phyloP scores from a whole-genome alignment of 2,113 vertebrate genomes.

The Labrus mixtus region DNA sequence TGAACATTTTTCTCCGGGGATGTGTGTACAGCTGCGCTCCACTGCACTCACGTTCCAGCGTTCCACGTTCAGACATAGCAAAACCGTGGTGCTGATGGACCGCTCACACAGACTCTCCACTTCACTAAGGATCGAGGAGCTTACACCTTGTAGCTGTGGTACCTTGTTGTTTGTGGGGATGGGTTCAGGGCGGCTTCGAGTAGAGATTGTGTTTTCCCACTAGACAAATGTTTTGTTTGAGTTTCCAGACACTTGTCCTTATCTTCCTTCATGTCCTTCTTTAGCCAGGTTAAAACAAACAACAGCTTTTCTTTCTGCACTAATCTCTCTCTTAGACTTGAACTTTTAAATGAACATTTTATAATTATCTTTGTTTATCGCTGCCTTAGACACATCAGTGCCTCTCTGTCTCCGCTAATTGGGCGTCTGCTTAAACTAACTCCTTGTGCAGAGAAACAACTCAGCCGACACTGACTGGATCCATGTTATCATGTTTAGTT shows the following conservation, averaged over 20 bases:
- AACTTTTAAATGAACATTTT: conserved; percentile 28
- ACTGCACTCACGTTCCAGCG: no score
- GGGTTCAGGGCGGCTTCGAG: no score
- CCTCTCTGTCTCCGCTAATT: conserved; percentile 54
- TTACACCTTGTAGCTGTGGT: no score
- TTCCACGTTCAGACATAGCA: no score
- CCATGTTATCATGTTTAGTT: conserved; percentile 56
- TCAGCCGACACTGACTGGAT: conserved; percentile 45
- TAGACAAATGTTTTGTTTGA: conserved; percentile 12
- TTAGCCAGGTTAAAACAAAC: conserved; percentile 35
- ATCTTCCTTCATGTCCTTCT: conserved; percentile 9
- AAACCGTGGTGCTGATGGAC: no score
- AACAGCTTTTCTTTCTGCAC: background rate
- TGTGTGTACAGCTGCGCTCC: no score
- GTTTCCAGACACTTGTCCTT: conserved; percentile 21
- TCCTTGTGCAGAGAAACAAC: conserved; percentile 44
- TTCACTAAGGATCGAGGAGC: no score
- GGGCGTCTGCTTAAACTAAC: conserved; percentile 51
- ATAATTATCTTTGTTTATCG: conserved; percentile 50
- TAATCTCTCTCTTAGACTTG: conserved; percentile 15
- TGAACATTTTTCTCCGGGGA: no score
- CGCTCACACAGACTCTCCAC: no score
- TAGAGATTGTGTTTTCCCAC: background rate
- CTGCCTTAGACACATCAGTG: conserved; percentile 36
- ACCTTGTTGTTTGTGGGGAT: no score